A percentile compares a stretch with the other conserved stretches of the same genome.
Conservation (phyloP, 37 sponge, comb jelly and placozoan species). For the Corticium candelabrum region DNA sequence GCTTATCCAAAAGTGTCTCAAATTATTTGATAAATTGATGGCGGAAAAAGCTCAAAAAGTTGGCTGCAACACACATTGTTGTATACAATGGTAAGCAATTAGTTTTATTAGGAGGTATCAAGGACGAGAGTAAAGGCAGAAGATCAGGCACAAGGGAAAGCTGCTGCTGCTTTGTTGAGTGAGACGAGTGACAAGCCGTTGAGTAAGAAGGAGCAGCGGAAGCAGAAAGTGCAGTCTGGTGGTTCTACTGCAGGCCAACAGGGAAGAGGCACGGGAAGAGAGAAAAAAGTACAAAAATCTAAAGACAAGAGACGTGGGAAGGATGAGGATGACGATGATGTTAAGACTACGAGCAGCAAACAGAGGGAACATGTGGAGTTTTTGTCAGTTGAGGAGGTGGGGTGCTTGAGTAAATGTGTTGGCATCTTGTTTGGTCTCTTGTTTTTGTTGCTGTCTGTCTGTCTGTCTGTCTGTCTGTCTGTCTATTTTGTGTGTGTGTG, state of each 20-base stretch:
- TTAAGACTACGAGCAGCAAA: neutral
- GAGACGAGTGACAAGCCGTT: neutral
- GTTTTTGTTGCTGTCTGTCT: too few relatives aligned
- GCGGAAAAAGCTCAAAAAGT: slow-evolving; percentile 63
- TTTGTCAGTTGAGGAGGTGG: neutral
- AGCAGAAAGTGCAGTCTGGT: neutral
- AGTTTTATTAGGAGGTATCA: too few relatives aligned
- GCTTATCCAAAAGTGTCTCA: slow-evolving; percentile 38
- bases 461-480: too few relatives aligned
- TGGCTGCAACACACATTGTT: neutral
- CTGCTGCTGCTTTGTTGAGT: neutral
- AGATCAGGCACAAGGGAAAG: too few relatives aligned
- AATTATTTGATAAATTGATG: slow-evolving; percentile 38
- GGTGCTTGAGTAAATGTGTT: neutral
- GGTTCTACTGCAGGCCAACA: neutral
- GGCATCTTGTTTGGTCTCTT: too few relatives aligned
- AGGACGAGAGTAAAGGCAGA: too few relatives aligned
- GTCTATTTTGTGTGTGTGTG: too few relatives aligned
- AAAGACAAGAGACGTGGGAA: neutral
- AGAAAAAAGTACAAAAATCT: neutral
- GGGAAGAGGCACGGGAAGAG: neutral
- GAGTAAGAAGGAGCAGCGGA: neutral
- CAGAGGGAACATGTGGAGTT: neutral
- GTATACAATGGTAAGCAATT: too few relatives aligned
- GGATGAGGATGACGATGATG: neutral